Conservation (phyloP, 2,888 invertebrate species). For the Sclerodermus sp. region DNA sequence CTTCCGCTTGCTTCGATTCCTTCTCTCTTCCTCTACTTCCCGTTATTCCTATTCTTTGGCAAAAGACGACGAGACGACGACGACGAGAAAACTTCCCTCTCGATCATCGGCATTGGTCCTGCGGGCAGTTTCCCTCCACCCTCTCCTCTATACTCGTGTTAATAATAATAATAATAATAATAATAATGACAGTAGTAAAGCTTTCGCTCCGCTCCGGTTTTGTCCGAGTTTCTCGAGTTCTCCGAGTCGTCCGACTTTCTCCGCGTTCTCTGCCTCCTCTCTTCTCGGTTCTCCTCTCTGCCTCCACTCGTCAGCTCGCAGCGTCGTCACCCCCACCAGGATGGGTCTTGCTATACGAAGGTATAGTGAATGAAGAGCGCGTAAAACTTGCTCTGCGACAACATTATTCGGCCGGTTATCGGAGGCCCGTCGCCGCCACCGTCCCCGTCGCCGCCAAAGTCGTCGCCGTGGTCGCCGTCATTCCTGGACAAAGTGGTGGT, state of each 20-base stretch:
- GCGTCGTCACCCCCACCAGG: constrained; percentile 46
- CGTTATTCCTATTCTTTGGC: too few species aligned
- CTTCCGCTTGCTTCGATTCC: background rate
- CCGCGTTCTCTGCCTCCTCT: too few species aligned
- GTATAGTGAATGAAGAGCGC: constrained; percentile 55
- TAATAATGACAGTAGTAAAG: too few species aligned
- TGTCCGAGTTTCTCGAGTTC: too few species aligned
- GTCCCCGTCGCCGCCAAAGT: background rate
- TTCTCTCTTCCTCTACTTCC: background rate
- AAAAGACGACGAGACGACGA: too few species aligned
- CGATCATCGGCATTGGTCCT: too few species aligned
- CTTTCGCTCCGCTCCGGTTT: background rate
- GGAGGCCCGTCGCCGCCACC: constrained; percentile 11
- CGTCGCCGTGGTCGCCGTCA: constrained; percentile 10
- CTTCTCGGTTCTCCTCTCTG: background rate
- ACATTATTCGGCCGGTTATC: constrained; percentile 43
- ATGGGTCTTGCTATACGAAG: constrained; percentile 53
- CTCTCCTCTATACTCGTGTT: too few species aligned
- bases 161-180: too few species aligned
- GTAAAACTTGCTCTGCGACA: constrained; percentile 54
- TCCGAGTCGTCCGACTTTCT: too few species aligned
- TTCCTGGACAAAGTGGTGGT: constrained; percentile 1
- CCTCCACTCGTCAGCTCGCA: constrained; percentile 3
- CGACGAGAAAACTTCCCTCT: too few species aligned
- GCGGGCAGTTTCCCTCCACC: too few species aligned